phyloP scores from a whole-genome alignment of 2,797 vertebrate species.

The Sebastes hubbsi region DNA sequence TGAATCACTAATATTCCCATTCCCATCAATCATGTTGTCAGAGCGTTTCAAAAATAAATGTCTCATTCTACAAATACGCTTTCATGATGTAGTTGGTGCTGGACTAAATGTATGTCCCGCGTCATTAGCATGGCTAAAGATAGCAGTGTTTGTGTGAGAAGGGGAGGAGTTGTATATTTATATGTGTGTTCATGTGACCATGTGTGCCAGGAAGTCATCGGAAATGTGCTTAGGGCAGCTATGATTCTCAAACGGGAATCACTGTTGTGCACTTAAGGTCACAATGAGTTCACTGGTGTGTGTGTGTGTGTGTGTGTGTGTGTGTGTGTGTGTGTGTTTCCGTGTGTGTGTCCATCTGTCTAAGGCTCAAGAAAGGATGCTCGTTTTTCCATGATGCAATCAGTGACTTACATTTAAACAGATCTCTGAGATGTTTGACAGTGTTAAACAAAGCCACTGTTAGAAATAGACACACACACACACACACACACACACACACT shows the following conservation, averaged over 20 bases:
- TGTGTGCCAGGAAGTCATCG: constrained; percentile 56
- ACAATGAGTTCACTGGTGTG: constrained; percentile 42
- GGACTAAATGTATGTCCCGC: constrained; percentile 43
- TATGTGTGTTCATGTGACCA: constrained; percentile 58
- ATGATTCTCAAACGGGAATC: constrained; percentile 39
- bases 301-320: not conserved
- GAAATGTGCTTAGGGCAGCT: constrained; percentile 57
- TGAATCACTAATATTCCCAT: not conserved
- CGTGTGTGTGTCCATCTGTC: constrained; percentile 22
- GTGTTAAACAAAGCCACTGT: constrained; percentile 25
- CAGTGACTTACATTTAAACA: constrained; percentile 34
- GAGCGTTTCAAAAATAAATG: constrained; percentile 1
- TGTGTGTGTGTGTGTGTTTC: constrained; percentile 12
- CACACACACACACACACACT: constrained; percentile 44
- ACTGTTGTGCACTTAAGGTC: constrained; percentile 40
- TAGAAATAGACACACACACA: constrained; percentile 17
- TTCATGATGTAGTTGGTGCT: constrained; percentile 9
- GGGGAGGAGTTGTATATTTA: constrained; percentile 56
- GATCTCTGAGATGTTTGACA: constrained; percentile 48
- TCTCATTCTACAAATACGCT: constrained; percentile 21
- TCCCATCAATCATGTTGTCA: not conserved
- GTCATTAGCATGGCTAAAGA: constrained; percentile 69
- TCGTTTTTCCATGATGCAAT: constrained; percentile 60
- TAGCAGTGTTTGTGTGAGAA: constrained; percentile 53
- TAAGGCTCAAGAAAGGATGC: constrained; percentile 28